These are phyloP conservation scores for Arremon aurantiirostris DNA, from an alignment of 2,797 vertebrate genomes.

Conservation along the genomic window DNA sequence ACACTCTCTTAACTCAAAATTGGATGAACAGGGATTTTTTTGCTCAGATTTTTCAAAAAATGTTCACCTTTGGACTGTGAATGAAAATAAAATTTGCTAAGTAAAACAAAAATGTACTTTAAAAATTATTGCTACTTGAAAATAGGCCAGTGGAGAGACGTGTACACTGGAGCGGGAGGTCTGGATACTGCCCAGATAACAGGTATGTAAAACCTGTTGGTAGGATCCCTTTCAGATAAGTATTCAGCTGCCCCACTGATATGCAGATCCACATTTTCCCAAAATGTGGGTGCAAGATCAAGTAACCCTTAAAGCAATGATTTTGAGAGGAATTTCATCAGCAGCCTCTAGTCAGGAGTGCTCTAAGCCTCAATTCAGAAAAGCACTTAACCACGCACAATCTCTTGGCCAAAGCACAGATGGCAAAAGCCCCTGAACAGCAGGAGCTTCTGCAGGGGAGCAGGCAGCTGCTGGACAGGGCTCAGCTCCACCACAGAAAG, in stretches of 20 bases:
- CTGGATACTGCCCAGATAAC: not conserved
- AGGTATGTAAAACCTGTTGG: not conserved
- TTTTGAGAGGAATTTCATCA: not conserved
- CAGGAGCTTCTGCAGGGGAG: not conserved
- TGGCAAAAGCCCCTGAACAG: not conserved
- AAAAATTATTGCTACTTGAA: not conserved
- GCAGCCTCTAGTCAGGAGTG: not conserved
- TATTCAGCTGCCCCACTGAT: not conserved
- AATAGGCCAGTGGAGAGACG: not conserved
- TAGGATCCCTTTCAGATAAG: not conserved
- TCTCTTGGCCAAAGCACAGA: not conserved
- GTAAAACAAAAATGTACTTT: slow-evolving; percentile 23
- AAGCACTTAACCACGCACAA: not conserved
- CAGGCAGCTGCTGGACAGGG: not conserved
- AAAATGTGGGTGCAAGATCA: not conserved
- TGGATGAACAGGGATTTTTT: not conserved
- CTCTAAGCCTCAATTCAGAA: not conserved
- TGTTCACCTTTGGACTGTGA: slow-evolving; percentile 6
- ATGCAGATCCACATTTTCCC: not conserved
- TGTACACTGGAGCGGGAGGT: not conserved
- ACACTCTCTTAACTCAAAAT: slow-evolving; percentile 40
- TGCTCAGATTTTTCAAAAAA: slow-evolving; percentile 19
- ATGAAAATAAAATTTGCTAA: not conserved
- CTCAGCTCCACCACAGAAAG: not conserved
- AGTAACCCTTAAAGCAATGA: not conserved